A percentile compares a stretch with the other conserved stretches of the same genome.
Conservation (phyloP, 2,797 vertebrate species). For the Sylvilagus floridanus region DNA sequence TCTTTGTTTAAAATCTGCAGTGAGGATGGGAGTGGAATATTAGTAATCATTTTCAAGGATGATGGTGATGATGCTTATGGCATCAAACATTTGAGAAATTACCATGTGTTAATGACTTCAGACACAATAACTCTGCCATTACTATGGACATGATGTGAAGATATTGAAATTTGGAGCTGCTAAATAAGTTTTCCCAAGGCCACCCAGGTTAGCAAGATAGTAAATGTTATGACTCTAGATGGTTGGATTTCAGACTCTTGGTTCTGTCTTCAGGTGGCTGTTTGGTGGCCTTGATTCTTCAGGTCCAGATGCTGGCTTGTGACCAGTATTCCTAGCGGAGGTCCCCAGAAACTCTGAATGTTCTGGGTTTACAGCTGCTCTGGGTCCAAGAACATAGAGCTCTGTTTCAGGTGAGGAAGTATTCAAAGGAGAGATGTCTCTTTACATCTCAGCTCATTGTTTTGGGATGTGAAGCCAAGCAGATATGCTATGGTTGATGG, state of each 20-base stretch:
- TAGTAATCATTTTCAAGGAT: background rate
- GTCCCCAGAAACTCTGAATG: background rate
- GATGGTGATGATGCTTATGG: background rate
- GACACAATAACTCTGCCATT: background rate
- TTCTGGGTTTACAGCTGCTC: background rate
- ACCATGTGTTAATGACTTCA: background rate
- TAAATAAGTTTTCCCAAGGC: background rate
- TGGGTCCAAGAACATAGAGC: background rate
- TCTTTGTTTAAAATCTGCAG: conserved; percentile 9
- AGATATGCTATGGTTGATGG: background rate
- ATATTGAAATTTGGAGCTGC: background rate
- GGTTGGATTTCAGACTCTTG: background rate
- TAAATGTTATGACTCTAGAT: background rate
- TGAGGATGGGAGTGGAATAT: background rate
- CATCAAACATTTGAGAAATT: background rate
- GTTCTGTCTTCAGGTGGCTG: background rate
- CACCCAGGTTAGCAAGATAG: background rate
- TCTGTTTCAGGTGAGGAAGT: background rate
- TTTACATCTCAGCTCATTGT: background rate
- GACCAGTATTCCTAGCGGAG: background rate
- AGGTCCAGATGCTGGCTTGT: background rate
- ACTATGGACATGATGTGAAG: background rate
- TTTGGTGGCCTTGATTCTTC: background rate
- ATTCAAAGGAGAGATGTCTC: background rate
- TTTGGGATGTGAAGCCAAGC: background rate